Evolutionary conservation across 2,113 vertebrate species (phyloP).

Genomic region (Willisornis vidua): DNA sequence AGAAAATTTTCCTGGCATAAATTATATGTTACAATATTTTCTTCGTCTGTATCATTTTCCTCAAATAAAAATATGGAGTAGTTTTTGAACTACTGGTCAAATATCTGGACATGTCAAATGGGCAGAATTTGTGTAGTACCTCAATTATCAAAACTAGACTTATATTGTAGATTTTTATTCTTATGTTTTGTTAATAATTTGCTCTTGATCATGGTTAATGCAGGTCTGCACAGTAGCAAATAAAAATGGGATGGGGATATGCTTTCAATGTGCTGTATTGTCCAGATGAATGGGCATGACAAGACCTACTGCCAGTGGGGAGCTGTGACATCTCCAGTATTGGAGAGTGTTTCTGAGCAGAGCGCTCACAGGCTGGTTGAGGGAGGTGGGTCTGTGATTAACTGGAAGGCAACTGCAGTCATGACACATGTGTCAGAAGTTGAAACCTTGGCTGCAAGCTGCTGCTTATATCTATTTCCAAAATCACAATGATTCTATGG

Average conservation of each 20-base stretch:
- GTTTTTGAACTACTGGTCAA: not conserved
- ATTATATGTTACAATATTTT: not conserved
- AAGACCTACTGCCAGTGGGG: accelerated
- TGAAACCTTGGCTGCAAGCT: not conserved
- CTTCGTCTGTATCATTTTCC: not conserved
- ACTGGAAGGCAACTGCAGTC: not conserved
- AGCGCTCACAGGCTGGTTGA: not conserved
- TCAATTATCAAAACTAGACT: not conserved
- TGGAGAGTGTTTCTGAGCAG: not conserved
- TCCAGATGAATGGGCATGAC: not conserved
- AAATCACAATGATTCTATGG: not conserved
- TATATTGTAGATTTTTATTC: not conserved
- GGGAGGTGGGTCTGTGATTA: not conserved
- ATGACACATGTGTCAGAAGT: accelerated
- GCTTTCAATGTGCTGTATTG: not conserved
- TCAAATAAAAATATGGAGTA: not conserved
- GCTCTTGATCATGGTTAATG: not conserved
- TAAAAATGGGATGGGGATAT: not conserved
- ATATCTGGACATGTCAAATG: not conserved
- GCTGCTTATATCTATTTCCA: not conserved
- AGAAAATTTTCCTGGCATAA: not conserved
- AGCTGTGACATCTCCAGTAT: not conserved
- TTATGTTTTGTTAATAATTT: not conserved
- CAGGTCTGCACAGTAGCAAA: not conserved
- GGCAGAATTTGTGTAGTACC: not conserved